These are phyloP conservation scores for Phortica okadai DNA, from an alignment of 2,888 invertebrate species.

Conservation along the genomic window DNA sequence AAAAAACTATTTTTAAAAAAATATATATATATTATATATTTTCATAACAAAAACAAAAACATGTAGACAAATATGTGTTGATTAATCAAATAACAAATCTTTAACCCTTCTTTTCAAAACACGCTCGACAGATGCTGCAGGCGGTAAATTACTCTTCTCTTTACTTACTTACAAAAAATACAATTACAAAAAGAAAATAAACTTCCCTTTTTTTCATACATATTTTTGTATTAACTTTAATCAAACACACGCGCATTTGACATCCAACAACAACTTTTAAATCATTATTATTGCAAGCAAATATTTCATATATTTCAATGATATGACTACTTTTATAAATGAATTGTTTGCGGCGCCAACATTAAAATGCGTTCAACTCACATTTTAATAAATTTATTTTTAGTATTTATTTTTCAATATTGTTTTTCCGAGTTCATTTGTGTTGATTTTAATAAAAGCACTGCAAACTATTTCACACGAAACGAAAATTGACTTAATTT, in stretches of 20 bases:
- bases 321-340: not conserved
- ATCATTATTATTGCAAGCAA: not conserved
- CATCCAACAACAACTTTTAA: not conserved
- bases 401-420: not conserved
- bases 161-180: constrained; percentile 28
- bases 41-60: constrained; percentile 32
- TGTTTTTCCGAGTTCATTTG: not conserved
- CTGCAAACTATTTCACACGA: not conserved
- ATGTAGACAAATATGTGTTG: constrained; percentile 41
- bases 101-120: constrained; percentile 60
- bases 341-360: constrained; percentile 8
- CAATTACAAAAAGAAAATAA: constrained; percentile 3
- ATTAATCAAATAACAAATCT: constrained; percentile 56
- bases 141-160: constrained; percentile 66
- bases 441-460: constrained; percentile 2
- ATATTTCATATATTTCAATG: not conserved
- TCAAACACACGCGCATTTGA: not conserved
- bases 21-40: constrained; percentile 39
- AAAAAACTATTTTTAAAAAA: constrained; percentile 37
- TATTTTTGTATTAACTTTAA: not conserved
- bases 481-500: not conserved
- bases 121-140: constrained; percentile 75
- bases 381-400: not conserved
- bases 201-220: not conserved
- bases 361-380: constrained; percentile 8